These are phyloP conservation scores for Cryptomyrus ogoouensis DNA, from an alignment of 2,113 vertebrate species.

Conservation along the genomic window DNA sequence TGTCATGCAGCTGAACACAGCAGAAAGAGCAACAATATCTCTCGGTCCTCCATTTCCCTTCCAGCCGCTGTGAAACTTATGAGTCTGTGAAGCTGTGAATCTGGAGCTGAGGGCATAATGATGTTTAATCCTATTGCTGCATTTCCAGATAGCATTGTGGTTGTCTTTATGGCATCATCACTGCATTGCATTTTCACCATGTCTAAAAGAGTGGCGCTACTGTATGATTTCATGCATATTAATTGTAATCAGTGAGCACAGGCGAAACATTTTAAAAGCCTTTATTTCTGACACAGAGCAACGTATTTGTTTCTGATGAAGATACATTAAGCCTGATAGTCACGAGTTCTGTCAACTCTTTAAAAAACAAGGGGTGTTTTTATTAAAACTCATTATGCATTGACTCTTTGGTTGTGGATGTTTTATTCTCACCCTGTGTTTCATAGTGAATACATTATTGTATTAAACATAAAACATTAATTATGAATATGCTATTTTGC, in stretches of 20 bases:
- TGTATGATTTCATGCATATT: background rate
- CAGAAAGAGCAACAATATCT: background rate
- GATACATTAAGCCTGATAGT: background rate
- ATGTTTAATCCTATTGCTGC: background rate
- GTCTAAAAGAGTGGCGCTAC: background rate
- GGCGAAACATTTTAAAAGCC: background rate
- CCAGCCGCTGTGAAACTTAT: background rate
- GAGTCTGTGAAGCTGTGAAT: background rate
- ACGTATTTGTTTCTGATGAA: background rate
- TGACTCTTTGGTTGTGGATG: background rate
- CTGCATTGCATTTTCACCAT: background rate
- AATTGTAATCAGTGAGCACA: background rate
- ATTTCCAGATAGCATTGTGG: background rate
- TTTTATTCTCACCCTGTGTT: conserved; percentile 27
- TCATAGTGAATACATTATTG: conserved; percentile 43
- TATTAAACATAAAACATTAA: conserved; percentile 51
- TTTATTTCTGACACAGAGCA: background rate
- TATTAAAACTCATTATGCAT: conserved; percentile 19
- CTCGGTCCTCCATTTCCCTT: background rate
- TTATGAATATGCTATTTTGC: conserved; percentile 45
- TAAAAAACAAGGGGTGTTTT: background rate
- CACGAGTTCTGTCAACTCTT: background rate
- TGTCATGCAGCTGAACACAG: conserved; percentile 38
- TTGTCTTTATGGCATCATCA: background rate
- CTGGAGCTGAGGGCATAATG: background rate